Evolutionary conservation across 2,797 vertebrate genomes (phyloP), one percentile per base, ranked within the genome.

Genomic region (Galago senegalensis): DNA sequence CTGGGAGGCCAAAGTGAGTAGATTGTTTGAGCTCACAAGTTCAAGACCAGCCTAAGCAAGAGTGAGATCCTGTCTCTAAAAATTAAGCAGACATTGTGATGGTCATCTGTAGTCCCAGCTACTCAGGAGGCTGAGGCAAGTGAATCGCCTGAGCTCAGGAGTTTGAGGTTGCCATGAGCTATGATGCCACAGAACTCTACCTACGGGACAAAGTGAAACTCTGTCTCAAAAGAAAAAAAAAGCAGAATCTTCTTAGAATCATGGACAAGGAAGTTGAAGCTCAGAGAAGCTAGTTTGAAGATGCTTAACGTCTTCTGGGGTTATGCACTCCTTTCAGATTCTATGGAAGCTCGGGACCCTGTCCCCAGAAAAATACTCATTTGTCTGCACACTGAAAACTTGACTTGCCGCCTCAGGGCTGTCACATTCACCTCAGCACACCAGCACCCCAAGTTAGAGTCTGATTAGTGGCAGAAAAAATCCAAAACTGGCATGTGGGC

Each of bases 181-280:
- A 49, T 49, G 49, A 49, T 49, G 49, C 13, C 13, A 49, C 49
- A 49, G 49, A 13, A 49, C 49, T 49, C 49, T 49, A 49, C 49
- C 49, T 49, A 49, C 13, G 49, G 49, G 12, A 49, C 49, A 49
- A 49, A 49, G 49, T 49, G 49, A 49, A 49, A 49, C 14, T 49
- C 46, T 49, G 49, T 49, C 49, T 16, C 49, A 49, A 49, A 49
- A 49, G 14, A 49, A 49, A 14, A 49, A 49, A 49, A 49, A 49
- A 14, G 49, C 53, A 46, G 81, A 95, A 67, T 67, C 65, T 67
- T 79, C 94, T 69, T 69, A 46, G 81, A 95, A 85, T 17, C 43
- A 0, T 1, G 6, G n/a, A 13, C 2, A 13, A 72, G 61, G 46
- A 80, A 82, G 12, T 27, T 11, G n/a, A 76, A 49, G 43, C n/a